phyloP scores from a whole-genome alignment of 2,888 invertebrate genomes.

The Carcina quercana region DNA sequence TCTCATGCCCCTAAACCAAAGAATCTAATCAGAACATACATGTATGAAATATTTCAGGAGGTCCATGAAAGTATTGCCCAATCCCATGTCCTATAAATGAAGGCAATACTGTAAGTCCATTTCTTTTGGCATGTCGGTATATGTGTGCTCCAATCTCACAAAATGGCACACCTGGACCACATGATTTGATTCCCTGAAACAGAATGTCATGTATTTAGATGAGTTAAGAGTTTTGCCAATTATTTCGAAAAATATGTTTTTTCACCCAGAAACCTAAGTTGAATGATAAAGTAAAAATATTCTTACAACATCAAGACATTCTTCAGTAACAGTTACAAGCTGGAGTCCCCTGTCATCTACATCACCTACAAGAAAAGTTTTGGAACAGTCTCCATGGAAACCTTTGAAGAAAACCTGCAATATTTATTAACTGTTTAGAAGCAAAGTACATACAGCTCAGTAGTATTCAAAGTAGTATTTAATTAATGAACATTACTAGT shows the following conservation, averaged over 20 bases:
- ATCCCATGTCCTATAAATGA: conserved; percentile 95
- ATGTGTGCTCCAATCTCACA: conserved; percentile 78
- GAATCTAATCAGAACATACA: conserved; percentile 70
- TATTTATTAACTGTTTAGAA: not conserved
- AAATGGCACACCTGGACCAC: conserved; percentile 76
- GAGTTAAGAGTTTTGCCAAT: too few species aligned
- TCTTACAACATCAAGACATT: conserved; percentile 80
- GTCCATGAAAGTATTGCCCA: conserved; percentile 93
- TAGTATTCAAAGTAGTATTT: too few species aligned
- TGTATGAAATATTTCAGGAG: conserved; percentile 91
- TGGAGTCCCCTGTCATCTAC: conserved; percentile 83
- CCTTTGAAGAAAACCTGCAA: conserved; percentile 84
- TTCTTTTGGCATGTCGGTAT: conserved; percentile 75
- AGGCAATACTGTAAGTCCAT: conserved; percentile 81
- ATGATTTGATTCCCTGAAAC: conserved; percentile 72
- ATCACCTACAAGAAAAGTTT: conserved; percentile 88
- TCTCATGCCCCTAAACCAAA: too few species aligned
- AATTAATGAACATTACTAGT: conserved; percentile 1
- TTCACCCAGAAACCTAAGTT: too few species aligned
- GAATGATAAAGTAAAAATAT: too few species aligned
- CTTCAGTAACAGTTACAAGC: conserved; percentile 81
- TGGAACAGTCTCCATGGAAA: conserved; percentile 94
- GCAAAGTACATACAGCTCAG: too few species aligned
- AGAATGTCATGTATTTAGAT: too few species aligned
- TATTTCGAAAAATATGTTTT: too few species aligned